phyloP scores from a whole-genome alignment of 2,888 invertebrate species.

The Agapostemon virescens region DNA sequence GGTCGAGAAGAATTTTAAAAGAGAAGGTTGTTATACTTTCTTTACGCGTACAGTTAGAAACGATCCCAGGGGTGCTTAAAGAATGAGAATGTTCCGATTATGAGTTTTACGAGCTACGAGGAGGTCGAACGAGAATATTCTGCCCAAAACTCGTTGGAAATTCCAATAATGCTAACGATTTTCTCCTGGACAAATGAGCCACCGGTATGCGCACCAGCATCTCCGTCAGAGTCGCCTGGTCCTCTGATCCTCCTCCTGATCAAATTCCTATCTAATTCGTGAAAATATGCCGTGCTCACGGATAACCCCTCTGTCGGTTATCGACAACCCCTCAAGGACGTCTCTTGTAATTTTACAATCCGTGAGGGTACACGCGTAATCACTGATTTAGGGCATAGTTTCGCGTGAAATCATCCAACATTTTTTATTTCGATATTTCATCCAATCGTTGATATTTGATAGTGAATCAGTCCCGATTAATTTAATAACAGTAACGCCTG shows the following conservation, averaged over 20 bases:
- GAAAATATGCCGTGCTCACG: constrained; percentile 40
- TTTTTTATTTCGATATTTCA: too few species aligned
- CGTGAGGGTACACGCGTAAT: neutral
- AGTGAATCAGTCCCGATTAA: too few species aligned
- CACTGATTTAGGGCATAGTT: neutral
- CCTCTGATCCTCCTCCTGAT: constrained; percentile 40
- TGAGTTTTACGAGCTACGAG: constrained; percentile 40
- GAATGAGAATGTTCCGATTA: constrained; percentile 52
- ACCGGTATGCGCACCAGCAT: constrained; percentile 49
- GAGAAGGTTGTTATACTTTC: constrained; percentile 43
- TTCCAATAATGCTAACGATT: constrained; percentile 64
- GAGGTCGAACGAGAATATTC: constrained; percentile 15
- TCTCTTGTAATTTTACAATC: neutral
- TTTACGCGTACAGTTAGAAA: constrained; percentile 34
- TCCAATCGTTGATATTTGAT: too few species aligned
- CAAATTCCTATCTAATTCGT: constrained; percentile 58
- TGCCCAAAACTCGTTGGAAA: constrained; percentile 51
- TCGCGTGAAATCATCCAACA: neutral
- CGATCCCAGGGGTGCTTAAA: constrained; percentile 23
- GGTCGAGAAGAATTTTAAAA: constrained; percentile 25
- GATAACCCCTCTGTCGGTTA: neutral
- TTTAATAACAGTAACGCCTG: too few species aligned
- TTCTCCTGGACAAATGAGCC: constrained; percentile 60
- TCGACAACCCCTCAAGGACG: neutral
- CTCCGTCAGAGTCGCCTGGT: constrained; percentile 29